These are phyloP conservation scores for Cygnus atratus DNA, from an alignment of 2,113 vertebrate genomes.

Conservation along the genomic window DNA sequence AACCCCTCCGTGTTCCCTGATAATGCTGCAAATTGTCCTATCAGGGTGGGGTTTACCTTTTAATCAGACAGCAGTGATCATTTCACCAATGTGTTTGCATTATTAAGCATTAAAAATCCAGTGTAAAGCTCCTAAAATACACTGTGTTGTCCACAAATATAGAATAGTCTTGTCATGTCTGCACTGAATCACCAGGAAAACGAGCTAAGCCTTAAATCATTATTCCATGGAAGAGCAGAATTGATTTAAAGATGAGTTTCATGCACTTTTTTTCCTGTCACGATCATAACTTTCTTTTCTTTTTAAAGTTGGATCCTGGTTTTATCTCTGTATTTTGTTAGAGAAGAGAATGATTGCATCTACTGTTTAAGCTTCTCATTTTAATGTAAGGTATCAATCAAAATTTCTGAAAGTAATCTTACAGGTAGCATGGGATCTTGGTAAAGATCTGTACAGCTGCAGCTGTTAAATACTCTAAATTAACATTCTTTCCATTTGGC, in stretches of 20 bases:
- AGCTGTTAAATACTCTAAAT: constrained; percentile 40
- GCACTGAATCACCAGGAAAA: constrained; percentile 74
- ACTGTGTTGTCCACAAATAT: constrained; percentile 50
- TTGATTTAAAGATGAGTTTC: constrained; percentile 76
- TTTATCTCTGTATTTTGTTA: constrained; percentile 78
- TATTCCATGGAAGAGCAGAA: constrained; percentile 74
- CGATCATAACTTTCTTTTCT: constrained; percentile 76
- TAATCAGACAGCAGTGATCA: constrained; percentile 18
- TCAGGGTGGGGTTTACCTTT: constrained; percentile 22
- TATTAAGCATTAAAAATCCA: constrained; percentile 57
- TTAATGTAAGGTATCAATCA: constrained; percentile 69
- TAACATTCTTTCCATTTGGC: constrained; percentile 31
- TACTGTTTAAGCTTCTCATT: constrained; percentile 66
- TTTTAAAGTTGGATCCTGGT: constrained; percentile 77
- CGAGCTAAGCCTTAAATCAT: constrained; percentile 72
- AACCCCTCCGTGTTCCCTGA: background rate
- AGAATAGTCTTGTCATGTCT: constrained; percentile 73
- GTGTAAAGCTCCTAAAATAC: constrained; percentile 63
- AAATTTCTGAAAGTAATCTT: constrained; percentile 73
- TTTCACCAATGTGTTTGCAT: constrained; percentile 33
- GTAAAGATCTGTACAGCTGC: constrained; percentile 67
- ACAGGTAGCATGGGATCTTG: constrained; percentile 79
- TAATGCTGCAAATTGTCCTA: background rate
- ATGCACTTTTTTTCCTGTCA: constrained; percentile 75
- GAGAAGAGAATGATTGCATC: constrained; percentile 76